Percentiles rank a stretch among this genome's conserved stretches.
phyloP scores from a whole-genome alignment of 2,888 invertebrate genomes.

The Ecliptopera silaceata region DNA sequence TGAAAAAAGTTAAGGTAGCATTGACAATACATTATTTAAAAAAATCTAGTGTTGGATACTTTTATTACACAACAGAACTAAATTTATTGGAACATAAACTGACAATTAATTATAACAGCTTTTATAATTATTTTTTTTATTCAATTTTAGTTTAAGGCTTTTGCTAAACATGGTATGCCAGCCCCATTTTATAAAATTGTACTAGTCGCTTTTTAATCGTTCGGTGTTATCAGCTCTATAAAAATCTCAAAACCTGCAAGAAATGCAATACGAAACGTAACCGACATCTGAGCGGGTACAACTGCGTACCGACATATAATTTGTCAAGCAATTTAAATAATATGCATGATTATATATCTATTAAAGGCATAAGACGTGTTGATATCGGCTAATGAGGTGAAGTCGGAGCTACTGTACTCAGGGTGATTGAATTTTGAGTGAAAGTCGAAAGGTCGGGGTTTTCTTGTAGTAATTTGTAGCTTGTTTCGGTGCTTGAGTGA shows the following conservation, averaged over 20 bases:
- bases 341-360: slow-evolving; percentile 81
- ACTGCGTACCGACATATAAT: slow-evolving; percentile 75
- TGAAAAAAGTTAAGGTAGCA: too few relatives aligned
- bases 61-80: too few relatives aligned
- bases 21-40: too few relatives aligned
- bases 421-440: slow-evolving; percentile 52
- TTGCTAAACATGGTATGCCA: not conserved
- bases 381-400: slow-evolving; percentile 77
- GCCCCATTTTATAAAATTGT: too few relatives aligned
- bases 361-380: slow-evolving; percentile 76
- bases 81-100: too few relatives aligned
- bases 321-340: slow-evolving; percentile 82
- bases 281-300: slow-evolving; percentile 73
- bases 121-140: too few relatives aligned
- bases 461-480: slow-evolving; percentile 29
- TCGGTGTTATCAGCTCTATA: slow-evolving; percentile 49
- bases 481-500: slow-evolving; percentile 10
- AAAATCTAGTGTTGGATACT: too few relatives aligned
- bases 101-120: too few relatives aligned
- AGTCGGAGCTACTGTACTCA: slow-evolving; percentile 50
- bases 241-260: slow-evolving; percentile 61
- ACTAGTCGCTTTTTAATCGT: not conserved
- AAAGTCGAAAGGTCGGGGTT: slow-evolving; percentile 51
- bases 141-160: too few relatives aligned
- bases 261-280: slow-evolving; percentile 73